Percentiles rank a stretch among this genome's conserved stretches.
These are phyloP conservation scores for Amphiprion clarkii DNA, from an alignment of 2,797 vertebrate species.

Conservation along the genomic window DNA sequence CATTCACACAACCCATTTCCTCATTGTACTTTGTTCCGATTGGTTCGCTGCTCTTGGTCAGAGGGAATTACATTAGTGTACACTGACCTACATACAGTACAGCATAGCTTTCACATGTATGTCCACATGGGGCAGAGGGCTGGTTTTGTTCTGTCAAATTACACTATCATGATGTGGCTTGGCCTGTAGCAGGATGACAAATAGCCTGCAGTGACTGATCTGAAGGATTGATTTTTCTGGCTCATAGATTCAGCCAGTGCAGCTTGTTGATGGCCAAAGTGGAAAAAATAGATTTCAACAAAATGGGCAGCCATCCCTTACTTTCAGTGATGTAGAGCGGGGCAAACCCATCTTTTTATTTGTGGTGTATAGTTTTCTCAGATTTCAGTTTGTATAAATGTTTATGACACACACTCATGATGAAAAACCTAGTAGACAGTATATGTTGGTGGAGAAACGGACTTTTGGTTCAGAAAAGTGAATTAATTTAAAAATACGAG, in stretches of 20 bases:
- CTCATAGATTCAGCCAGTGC: not conserved
- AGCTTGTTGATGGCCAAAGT: slow-evolving; percentile 16
- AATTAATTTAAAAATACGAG: not conserved
- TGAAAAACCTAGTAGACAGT: not conserved
- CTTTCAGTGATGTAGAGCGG: not conserved
- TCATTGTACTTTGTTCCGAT: slow-evolving; percentile 57
- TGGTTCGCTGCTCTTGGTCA: slow-evolving; percentile 38
- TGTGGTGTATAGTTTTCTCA: not conserved
- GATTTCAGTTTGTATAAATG: not conserved
- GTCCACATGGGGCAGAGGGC: not conserved
- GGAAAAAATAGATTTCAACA: not conserved
- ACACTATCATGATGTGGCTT: not conserved
- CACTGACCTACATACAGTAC: slow-evolving; percentile 40
- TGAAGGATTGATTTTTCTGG: slow-evolving; percentile 10
- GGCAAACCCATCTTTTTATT: not conserved
- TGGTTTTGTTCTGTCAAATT: slow-evolving; percentile 9
- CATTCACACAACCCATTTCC: slow-evolving; percentile 66
- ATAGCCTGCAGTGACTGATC: slow-evolving; percentile 13
- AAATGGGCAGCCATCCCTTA: not conserved
- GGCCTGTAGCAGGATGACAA: not conserved
- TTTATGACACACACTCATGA: not conserved
- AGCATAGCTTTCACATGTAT: slow-evolving; percentile 17
- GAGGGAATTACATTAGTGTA: slow-evolving; percentile 22
- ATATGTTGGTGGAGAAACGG: not conserved
- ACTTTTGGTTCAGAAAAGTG: not conserved